These are phyloP conservation scores for Pyrgilauda ruficollis DNA, from an alignment of 2,113 vertebrate genomes.

Conservation along the genomic window DNA sequence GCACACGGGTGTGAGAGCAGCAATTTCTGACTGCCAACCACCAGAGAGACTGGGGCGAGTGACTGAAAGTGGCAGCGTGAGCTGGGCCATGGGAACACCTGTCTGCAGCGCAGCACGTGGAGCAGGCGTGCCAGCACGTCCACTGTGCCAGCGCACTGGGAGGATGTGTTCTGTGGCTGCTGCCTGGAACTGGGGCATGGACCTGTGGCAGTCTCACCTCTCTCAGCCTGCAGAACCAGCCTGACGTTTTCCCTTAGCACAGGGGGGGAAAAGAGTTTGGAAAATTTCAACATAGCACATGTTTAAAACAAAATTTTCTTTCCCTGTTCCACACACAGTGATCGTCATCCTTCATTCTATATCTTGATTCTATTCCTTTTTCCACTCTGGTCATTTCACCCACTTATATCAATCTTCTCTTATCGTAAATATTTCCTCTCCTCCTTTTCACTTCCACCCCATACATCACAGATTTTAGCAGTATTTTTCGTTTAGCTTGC, in stretches of 20 bases:
- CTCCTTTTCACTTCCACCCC: not conserved
- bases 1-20: not conserved
- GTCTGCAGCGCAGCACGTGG: not conserved
- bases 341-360: not conserved
- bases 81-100: not conserved
- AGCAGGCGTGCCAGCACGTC: accelerated
- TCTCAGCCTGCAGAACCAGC: not conserved
- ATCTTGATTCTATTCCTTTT: not conserved
- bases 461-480: not conserved
- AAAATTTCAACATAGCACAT: not conserved
- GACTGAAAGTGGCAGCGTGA: not conserved
- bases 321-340: not conserved
- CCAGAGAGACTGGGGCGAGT: accelerated
- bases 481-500: not conserved
- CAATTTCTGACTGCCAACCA: not conserved
- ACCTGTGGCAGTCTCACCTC: not conserved
- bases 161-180: not conserved
- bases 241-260: not conserved
- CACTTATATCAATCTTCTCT: not conserved
- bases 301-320: not conserved
- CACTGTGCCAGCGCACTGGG: accelerated
- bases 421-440: not conserved
- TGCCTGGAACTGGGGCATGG: accelerated
- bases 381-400: not conserved
- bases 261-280: not conserved